phyloP scores from a whole-genome alignment of 1,140 invertebrate species.

The Ips typographus region DNA sequence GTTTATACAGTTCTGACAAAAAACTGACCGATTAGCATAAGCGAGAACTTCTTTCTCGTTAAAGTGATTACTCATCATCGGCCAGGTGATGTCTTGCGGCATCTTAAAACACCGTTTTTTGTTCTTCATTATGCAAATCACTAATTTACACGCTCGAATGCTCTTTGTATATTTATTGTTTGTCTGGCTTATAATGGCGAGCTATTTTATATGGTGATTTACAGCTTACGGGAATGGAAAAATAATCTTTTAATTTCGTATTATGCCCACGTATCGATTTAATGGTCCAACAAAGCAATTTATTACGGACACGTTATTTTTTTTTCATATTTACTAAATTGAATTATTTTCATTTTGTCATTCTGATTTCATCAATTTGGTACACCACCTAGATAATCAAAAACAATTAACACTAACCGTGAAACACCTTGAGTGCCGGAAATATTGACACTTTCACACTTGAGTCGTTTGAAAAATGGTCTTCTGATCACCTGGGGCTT shows the following conservation, averaged over 20 bases:
- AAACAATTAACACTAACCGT: slow-evolving; percentile 21
- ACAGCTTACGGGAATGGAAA: background rate
- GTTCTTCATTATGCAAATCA: slow-evolving; percentile 13
- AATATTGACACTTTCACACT: slow-evolving; percentile 24
- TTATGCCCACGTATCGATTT: too few relatives aligned
- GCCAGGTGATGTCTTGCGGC: slow-evolving; percentile 14
- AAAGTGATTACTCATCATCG: slow-evolving; percentile 13
- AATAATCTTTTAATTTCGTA: too few relatives aligned
- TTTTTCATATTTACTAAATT: too few relatives aligned
- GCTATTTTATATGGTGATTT: slow-evolving; percentile 9
- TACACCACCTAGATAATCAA: background rate
- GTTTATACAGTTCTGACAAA: slow-evolving; percentile 2
- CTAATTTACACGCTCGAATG: slow-evolving; percentile 11
- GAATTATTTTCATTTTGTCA: too few relatives aligned
- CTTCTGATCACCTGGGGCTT: slow-evolving; percentile 22
- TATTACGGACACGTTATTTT: too few relatives aligned
- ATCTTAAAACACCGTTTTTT: slow-evolving; percentile 14
- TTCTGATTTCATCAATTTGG: background rate
- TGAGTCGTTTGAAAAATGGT: slow-evolving; percentile 19
- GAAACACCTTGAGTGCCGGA: slow-evolving; percentile 12
- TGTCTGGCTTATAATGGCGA: background rate
- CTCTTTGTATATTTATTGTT: slow-evolving; percentile 6
- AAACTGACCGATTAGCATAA: slow-evolving; percentile 6
- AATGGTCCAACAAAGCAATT: too few relatives aligned
- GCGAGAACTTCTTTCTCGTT: slow-evolving; percentile 1